phyloP scores from a whole-genome alignment of 1,140 invertebrate genomes.

The Microplitis demolitor region DNA sequence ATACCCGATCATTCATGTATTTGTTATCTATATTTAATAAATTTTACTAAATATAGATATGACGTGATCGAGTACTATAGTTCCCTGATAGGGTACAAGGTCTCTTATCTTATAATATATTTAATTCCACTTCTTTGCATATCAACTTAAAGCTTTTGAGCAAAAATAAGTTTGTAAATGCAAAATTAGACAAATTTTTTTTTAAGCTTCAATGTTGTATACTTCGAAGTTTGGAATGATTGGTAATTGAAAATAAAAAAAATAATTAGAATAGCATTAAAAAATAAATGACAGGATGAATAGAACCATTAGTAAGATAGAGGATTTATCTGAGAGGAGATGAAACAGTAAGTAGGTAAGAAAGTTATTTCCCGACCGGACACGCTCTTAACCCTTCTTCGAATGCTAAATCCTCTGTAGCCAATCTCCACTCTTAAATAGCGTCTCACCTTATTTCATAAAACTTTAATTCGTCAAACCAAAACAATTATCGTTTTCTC shows the following conservation, averaged over 20 bases:
- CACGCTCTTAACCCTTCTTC: constrained; percentile 35
- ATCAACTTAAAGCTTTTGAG: too few species aligned
- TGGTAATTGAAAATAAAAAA: not conserved
- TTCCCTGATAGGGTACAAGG: too few species aligned
- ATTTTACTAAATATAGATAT: too few species aligned
- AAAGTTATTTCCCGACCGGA: constrained; percentile 42
- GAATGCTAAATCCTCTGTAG: not conserved
- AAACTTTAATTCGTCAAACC: not conserved
- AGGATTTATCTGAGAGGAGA: constrained; percentile 26
- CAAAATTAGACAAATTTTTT: too few species aligned
- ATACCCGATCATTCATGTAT: too few species aligned
- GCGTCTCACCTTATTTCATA: not conserved
- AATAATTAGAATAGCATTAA: not conserved
- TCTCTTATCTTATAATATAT: too few species aligned
- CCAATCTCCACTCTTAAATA: not conserved
- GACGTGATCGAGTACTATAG: too few species aligned
- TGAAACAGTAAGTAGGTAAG: constrained; percentile 40
- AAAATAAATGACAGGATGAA: not conserved
- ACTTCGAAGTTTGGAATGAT: too few species aligned
- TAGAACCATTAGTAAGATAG: not conserved
- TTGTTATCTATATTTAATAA: too few species aligned
- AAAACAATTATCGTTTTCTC: not conserved
- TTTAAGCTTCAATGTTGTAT: too few species aligned
- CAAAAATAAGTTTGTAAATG: too few species aligned
- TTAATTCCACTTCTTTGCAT: too few species aligned